Base-by-base conservation (phyloP, 2,797 vertebrate species). In the Octomys mimax region DNA sequence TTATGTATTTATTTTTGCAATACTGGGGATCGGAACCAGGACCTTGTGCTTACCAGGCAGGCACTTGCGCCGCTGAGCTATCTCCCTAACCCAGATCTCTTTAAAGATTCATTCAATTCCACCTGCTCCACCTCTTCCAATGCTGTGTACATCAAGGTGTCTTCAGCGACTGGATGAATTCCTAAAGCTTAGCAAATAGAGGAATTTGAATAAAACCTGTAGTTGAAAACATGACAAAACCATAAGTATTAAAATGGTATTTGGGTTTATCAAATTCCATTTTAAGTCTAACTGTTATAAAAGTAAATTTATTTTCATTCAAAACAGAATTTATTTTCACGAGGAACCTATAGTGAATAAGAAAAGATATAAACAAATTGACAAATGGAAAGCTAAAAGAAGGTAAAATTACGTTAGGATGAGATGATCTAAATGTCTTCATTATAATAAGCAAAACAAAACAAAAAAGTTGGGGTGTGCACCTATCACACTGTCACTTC, bases 351-450 rank as follows among this genome's bases (percentile, higher is more conserved):
- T 8, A 71, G 36, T 22, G 84, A 68, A 96, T 49, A 77, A 11
- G 1, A 54, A 91, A 96, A 92, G 12, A 28, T 87, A 86, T 59
- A 87, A 90, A 87, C 77, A 94, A 92, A 88, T 62, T 86, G 64
- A 79, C 36, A 97, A 94, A 31, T 9, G 87, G 68, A 94, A 96
- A 92, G 91, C 73, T n/a, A 87, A 92, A 91, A 85, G 28, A 83
- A 89, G 73, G 2, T 24, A 80, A 84, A 96, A 81, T 96, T 93
- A 82, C 59, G 91, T 94, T 70, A 85, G 70, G 13, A 95, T 92
- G 31, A 90, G 12, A 83, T 89, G 33, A 77, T 92, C 49, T 87
- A 94, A 94, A 73, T 94, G 42, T 73, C 31, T 88, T 88, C 28
- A 82, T 39, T 93, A 19, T 77, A n/a, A 52, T 77, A 94, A 89